Base-by-base conservation (phyloP, 92 coral and sea anemone genomes). In the Scolanthus callimorphus region DNA sequence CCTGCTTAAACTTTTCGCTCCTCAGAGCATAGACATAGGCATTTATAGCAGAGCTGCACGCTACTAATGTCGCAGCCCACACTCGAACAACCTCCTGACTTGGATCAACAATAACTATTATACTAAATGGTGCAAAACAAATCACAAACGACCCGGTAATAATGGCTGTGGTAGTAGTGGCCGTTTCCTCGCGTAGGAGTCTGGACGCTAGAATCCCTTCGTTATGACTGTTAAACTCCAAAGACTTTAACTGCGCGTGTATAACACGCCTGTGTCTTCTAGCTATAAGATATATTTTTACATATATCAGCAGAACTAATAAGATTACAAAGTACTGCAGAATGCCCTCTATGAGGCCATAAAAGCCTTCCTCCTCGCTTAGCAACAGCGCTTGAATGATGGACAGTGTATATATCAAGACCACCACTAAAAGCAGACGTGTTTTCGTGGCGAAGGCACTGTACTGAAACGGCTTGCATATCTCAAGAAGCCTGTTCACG, bases 161-260 rank as follows among this genome's bases (percentile, higher is more conserved):
- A 29, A 82, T 82, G 38, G 79, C 83, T 1, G 88, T 75, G 2
- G 88, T 82, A 22, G 56, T 60, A 6, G 88, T 55, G 4, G 88
- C 82, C 2, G 45, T 63, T 43, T 46, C 63, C 20, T 77, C 78
- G 3, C 68, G 79, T 25, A 51, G 29, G 31, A 82, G 31, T 21
- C 62, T 56, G 20, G 79, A 31, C 1, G 60, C 88, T 0, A 79
- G 62, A 46, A 69, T 67, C 3, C 34, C 51, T 3, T 76, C 70
- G n/a, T n/a, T n/a, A n/a, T n/a, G n/a, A n/a, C n/a, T n/a, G 31
- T 68, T 69, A 29, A 3, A 61, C 9, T 63, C 78, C 17, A 68
- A 11, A n/a, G 69, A 29, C 11, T 70, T 69, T 31, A 31, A 27
- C 50, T 82, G 78, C 3, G 60, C 43, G 11, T 75, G 65, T 23